Percentiles rank a stretch among this genome's conserved stretches.
Evolutionary conservation across 2,797 vertebrate genomes (phyloP).

Genomic region (Anabacerthia variegaticeps): DNA sequence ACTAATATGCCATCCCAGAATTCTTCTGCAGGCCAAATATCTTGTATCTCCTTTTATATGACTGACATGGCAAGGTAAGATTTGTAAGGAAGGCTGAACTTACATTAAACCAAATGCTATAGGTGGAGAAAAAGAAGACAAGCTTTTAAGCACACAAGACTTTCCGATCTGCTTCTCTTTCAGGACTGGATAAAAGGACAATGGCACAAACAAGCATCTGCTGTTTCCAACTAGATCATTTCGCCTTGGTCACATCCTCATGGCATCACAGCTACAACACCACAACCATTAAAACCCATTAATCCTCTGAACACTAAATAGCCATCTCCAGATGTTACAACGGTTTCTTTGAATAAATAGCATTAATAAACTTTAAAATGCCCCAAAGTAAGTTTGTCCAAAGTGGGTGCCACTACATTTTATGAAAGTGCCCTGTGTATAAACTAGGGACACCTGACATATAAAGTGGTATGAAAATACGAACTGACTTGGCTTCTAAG

Average conservation of each 20-base stretch:
- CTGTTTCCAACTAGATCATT: neutral
- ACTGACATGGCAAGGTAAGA: neutral
- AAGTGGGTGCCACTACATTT: neutral
- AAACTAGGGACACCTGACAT: slow-evolving; percentile 15
- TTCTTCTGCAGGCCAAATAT: neutral
- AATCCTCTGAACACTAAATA: neutral
- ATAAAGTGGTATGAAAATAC: slow-evolving; percentile 38
- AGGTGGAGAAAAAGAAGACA: neutral
- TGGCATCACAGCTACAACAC: neutral
- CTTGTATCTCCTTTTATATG: neutral
- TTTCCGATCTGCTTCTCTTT: neutral
- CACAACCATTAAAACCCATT: neutral
- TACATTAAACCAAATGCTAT: neutral
- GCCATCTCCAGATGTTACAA: neutral
- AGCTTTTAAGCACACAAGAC: neutral
- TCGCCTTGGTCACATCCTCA: neutral
- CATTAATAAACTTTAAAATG: slow-evolving; percentile 1
- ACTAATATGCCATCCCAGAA: neutral
- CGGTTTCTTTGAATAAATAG: neutral
- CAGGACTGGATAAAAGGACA: neutral
- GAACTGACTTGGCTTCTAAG: slow-evolving; percentile 46
- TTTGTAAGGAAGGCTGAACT: neutral
- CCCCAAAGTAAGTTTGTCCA: neutral
- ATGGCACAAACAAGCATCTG: neutral
- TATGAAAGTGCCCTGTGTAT: neutral